These are phyloP conservation scores for Apteryx mantelli DNA, from an alignment of 2,113 vertebrate species.

Conservation along the genomic window DNA sequence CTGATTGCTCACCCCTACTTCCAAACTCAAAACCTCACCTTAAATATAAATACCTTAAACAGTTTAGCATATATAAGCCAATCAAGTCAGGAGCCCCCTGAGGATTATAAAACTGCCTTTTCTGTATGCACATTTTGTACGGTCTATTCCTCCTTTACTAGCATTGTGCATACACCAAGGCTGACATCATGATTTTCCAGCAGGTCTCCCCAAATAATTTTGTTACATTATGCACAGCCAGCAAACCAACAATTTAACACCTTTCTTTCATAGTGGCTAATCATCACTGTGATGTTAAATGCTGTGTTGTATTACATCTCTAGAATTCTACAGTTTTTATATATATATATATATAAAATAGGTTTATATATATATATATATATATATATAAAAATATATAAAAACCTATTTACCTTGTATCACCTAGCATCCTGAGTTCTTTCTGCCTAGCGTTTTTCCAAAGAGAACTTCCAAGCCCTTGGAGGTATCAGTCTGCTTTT, in stretches of 20 bases:
- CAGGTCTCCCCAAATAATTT: neutral
- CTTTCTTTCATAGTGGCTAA: neutral
- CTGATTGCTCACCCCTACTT: neutral
- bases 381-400: too few species aligned
- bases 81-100: neutral
- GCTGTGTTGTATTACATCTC: neutral
- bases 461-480: neutral
- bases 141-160: neutral
- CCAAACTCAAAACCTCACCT: neutral
- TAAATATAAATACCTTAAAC: neutral
- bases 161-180: neutral
- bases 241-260: neutral
- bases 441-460: neutral
- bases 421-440: neutral
- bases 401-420: neutral
- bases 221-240: neutral
- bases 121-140: neutral
- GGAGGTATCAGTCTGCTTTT: neutral
- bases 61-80: neutral
- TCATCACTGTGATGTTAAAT: neutral
- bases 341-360: too few species aligned
- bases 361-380: too few species aligned
- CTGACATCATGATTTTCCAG: neutral
- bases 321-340: neutral
- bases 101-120: neutral